These are phyloP conservation scores for Melieria omissa DNA, from an alignment of 2,888 invertebrate species.

Conservation along the genomic window DNA sequence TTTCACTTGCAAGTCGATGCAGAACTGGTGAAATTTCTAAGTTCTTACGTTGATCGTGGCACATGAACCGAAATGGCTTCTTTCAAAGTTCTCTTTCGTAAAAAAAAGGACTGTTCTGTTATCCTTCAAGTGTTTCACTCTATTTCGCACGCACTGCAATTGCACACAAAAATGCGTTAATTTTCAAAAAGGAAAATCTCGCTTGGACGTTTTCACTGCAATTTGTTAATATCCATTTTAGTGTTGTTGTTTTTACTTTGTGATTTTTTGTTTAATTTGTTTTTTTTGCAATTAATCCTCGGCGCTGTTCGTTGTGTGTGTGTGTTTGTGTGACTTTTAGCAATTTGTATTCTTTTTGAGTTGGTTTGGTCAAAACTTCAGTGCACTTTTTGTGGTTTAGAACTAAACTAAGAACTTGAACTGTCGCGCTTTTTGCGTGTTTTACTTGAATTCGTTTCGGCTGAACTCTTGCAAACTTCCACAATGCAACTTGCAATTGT, in stretches of 20 bases:
- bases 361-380: too few relatives aligned
- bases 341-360: background rate
- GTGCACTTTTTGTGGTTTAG: too few relatives aligned
- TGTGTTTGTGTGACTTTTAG: slow-evolving; percentile 7
- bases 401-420: too few relatives aligned
- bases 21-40: background rate
- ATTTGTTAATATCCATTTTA: background rate
- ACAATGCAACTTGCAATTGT: slow-evolving; percentile 11
- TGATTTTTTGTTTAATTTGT: background rate
- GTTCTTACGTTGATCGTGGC: too few relatives aligned
- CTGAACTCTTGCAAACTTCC: slow-evolving; percentile 4
- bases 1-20: slow-evolving; percentile 46
- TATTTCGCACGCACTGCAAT: too few relatives aligned
- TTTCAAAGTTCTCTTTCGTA: too few relatives aligned
- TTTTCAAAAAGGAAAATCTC: too few relatives aligned
- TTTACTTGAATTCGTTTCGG: background rate
- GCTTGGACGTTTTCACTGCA: background rate
- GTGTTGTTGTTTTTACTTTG: background rate
- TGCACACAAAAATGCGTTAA: too few relatives aligned
- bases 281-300: slow-evolving; percentile 25
- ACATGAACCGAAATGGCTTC: too few relatives aligned
- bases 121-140: too few relatives aligned
- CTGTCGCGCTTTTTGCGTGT: too few relatives aligned
- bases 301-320: slow-evolving; percentile 5
- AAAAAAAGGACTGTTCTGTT: too few relatives aligned